Evolutionary conservation across 2,797 vertebrate genomes (phyloP).

Genomic region (Chanos chanos): DNA sequence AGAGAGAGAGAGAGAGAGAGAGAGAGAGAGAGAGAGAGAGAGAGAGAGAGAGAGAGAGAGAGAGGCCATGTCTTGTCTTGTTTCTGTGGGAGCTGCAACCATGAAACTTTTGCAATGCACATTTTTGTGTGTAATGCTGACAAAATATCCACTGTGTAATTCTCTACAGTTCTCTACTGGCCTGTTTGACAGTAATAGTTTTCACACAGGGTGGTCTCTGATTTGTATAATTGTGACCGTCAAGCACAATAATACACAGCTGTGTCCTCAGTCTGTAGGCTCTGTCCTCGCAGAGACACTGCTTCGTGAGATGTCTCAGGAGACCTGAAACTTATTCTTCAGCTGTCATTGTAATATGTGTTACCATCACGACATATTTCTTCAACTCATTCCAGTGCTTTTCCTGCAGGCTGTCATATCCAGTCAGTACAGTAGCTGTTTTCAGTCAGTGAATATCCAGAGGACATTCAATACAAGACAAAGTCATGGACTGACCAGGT

Average conservation of each 20-base stretch:
- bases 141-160: too few relatives aligned
- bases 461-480: too few relatives aligned
- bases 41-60: too few relatives aligned
- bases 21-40: too few relatives aligned
- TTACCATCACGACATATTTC: neutral
- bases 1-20: too few relatives aligned
- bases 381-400: neutral
- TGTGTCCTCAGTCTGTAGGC: conserved; percentile 11
- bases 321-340: neutral
- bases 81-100: too few relatives aligned
- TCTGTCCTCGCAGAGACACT: conserved; percentile 11
- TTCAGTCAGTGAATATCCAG: too few relatives aligned
- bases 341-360: conserved; percentile 2
- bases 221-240: conserved; percentile 3
- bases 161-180: too few relatives aligned
- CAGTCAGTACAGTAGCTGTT: neutral
- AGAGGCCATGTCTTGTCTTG: too few relatives aligned
- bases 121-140: too few relatives aligned
- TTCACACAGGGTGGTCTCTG: conserved; percentile 23
- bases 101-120: too few relatives aligned
- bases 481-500: too few relatives aligned
- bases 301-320: neutral
- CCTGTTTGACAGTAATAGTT: conserved; percentile 9
- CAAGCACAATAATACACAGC: conserved; percentile 19
- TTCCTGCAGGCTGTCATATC: neutral